phyloP scores from a whole-genome alignment of 2,888 invertebrate species.

The Heteromurus nitidus region DNA sequence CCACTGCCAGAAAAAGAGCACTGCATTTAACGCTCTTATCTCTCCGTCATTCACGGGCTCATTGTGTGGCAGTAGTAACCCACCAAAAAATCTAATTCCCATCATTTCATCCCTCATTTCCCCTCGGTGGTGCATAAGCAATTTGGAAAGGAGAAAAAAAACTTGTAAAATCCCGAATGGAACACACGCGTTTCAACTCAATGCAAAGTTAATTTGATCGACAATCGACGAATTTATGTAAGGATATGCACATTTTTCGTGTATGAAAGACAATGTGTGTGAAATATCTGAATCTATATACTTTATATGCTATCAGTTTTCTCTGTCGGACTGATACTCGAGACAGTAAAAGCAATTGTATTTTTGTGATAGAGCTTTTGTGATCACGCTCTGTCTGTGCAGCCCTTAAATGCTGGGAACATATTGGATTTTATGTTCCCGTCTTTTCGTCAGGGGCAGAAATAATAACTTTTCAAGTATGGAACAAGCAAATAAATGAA shows the following conservation, averaged over 20 bases:
- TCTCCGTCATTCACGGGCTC: not conserved
- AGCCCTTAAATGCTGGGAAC: not conserved
- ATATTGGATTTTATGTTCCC: conserved; percentile 20
- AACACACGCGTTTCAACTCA: conserved; percentile 6
- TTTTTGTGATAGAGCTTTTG: not conserved
- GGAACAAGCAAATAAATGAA: conserved; percentile 10
- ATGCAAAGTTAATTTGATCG: conserved; percentile 30
- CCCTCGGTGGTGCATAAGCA: not conserved
- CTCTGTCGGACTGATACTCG: too few species aligned
- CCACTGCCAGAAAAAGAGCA: not conserved
- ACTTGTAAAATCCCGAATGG: too few species aligned
- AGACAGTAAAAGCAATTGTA: too few species aligned
- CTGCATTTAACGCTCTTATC: conserved; percentile 26
- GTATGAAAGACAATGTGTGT: too few species aligned
- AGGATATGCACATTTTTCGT: not conserved
- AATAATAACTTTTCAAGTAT: conserved; percentile 27
- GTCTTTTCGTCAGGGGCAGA: not conserved
- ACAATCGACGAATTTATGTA: conserved; percentile 8
- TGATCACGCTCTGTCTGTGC: too few species aligned
- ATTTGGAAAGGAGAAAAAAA: not conserved
- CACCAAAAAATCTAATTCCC: conserved; percentile 16
- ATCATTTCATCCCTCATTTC: conserved; percentile 22
- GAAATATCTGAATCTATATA: too few species aligned
- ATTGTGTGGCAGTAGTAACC: conserved; percentile 1
- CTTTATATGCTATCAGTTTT: too few species aligned